Evolutionary conservation across 2,113 vertebrate genomes (phyloP), one percentile per base, ranked within the genome.

Genomic region (Rissa tridactyla): DNA sequence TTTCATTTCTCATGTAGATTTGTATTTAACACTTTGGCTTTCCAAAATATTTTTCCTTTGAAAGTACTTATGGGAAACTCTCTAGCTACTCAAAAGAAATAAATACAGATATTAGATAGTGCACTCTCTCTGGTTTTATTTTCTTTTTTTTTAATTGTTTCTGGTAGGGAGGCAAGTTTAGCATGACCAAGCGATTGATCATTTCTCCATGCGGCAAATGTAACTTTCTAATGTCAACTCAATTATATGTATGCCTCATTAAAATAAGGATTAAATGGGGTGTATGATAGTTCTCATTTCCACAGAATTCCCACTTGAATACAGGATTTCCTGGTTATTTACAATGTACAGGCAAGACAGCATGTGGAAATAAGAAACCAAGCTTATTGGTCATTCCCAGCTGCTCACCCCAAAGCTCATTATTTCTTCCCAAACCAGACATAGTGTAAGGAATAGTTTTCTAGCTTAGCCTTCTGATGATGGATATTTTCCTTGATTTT

Each of bases 211-310:
- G n/a, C 1, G 4, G 55, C 20, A 87, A 90, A 94, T 76, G 36
- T 46, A 91, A 61, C 5, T 2, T 51, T 82, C 47, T 82, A 92
- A 90, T 71, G 69, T 90, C 83, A 96, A 80, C 1, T 13, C 55
- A 93, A 94, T 92, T 93, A 86, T 69, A 61, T 42, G 34, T 38
- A 81, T 75, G 65, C 36, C 57, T 94, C 88, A 92, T 94, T 96
- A 94, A 94, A 96, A 87, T 40, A 22, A 66, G 60, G 55, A 83
- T 88, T 96, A 95, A 95, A 95, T 92, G 29, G 52, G 75, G 25
- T 86, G 82, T 90, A 60, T 90, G 72, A 88, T 95, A 90, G 72
- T 15, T 93, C 72, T 93, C 60, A 73, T 97, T 94, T 91, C 80
- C 82, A 96, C 58, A 72, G 40, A 90, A 95, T 86, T 92, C 90